Percentiles rank a stretch among this genome's conserved stretches.
These are phyloP conservation scores for Burhinus oedicnemus DNA, from an alignment of 2,113 vertebrate genomes.

Conservation along the genomic window DNA sequence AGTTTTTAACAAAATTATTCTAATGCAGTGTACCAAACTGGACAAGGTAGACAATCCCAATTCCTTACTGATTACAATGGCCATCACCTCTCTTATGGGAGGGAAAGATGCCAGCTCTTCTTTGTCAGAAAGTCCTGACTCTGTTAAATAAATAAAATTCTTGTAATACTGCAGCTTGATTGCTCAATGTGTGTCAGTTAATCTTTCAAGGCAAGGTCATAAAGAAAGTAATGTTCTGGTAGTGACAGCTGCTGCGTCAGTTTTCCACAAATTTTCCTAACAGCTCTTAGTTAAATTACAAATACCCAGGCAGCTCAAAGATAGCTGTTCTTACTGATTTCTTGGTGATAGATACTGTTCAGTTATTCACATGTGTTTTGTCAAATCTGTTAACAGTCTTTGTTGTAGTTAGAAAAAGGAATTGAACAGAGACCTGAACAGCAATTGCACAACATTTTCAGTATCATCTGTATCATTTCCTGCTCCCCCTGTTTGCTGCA, in stretches of 20 bases:
- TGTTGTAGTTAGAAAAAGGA: neutral
- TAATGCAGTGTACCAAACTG: neutral
- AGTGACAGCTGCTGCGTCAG: constrained; percentile 36
- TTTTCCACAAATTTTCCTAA: constrained; percentile 47
- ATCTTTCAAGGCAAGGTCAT: constrained; percentile 39
- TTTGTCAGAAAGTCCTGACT: neutral
- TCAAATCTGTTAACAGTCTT: neutral
- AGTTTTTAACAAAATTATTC: neutral
- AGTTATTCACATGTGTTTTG: neutral
- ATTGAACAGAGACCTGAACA: neutral
- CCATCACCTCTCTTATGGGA: neutral
- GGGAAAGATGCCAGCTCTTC: neutral
- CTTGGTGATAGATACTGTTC: neutral
- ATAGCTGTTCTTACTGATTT: neutral
- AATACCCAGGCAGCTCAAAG: neutral
- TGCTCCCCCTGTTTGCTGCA: neutral
- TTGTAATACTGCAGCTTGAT: constrained; percentile 9
- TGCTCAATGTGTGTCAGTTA: constrained; percentile 35
- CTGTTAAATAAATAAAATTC: neutral
- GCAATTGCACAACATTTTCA: neutral
- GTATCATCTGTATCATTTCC: neutral
- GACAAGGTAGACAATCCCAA: neutral
- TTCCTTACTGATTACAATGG: neutral
- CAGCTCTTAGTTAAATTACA: neutral
- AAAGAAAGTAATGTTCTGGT: constrained; percentile 20